Conservation (phyloP, 2,888 invertebrate genomes). For the Eutolmus rufibarbis region DNA sequence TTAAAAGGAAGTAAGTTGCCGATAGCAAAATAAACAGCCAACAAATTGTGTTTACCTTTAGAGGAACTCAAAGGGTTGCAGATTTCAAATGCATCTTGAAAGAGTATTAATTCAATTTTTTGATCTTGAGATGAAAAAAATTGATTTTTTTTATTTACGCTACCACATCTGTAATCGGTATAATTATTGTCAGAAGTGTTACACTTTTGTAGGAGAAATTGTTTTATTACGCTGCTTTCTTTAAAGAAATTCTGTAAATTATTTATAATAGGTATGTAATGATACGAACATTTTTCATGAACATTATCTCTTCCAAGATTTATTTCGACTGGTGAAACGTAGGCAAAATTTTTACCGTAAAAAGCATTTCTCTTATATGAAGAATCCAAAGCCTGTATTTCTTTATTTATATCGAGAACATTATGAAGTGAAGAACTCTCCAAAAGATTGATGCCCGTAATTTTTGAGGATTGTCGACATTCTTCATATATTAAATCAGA, state of each 20-base stretch:
- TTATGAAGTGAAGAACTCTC: background rate
- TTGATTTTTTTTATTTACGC: background rate
- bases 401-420: background rate
- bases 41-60: constrained; percentile 44
- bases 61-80: constrained; percentile 46
- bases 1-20: constrained; percentile 28
- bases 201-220: background rate
- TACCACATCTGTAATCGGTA: constrained; percentile 1
- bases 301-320: constrained; percentile 30
- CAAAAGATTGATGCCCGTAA: background rate
- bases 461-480: background rate
- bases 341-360: constrained; percentile 1
- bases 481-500: background rate
- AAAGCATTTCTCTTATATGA: background rate
- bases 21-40: constrained; percentile 43
- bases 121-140: background rate
- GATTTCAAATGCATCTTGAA: constrained; percentile 45
- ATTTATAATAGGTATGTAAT: constrained; percentile 25
- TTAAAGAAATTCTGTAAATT: background rate
- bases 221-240: background rate
- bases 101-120: constrained; percentile 27
- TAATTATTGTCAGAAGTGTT: background rate
- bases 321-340: constrained; percentile 32
- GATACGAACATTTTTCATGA: constrained; percentile 44
- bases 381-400: background rate